Conservation (phyloP, 2,797 vertebrate genomes). For the Halcyon smyrnensis region DNA sequence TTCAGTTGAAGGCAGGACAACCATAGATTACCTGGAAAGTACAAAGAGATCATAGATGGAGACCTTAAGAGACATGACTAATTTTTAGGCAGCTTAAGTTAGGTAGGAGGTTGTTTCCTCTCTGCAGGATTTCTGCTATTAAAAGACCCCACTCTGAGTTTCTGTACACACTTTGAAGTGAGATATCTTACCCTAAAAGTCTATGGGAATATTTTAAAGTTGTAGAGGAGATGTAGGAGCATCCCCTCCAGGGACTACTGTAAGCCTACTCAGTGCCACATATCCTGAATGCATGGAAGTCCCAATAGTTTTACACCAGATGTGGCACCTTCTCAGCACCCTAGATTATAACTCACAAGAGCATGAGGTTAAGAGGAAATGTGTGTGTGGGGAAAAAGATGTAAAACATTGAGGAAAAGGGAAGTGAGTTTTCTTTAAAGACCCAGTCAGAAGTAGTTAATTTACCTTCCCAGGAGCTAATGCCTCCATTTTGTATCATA, state of each 20-base stretch:
- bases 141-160: neutral
- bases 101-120: neutral
- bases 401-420: neutral
- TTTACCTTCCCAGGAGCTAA: neutral
- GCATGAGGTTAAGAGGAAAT: neutral
- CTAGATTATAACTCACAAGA: neutral
- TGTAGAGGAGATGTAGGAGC: neutral
- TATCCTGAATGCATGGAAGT: fast-evolving
- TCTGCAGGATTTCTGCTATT: neutral
- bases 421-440: neutral
- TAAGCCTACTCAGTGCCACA: neutral
- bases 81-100: neutral
- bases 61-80: too few relatives aligned
- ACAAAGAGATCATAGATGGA: neutral
- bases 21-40: neutral
- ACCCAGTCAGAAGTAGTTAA: neutral
- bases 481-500: neutral
- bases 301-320: neutral
- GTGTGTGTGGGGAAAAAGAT: too few relatives aligned
- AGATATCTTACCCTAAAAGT: neutral
- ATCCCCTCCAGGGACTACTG: neutral
- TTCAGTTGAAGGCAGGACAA: neutral
- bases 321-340: neutral
- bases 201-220: neutral
- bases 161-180: neutral